These are phyloP conservation scores for Gambelia wislizenii DNA, from an alignment of 2,797 vertebrate species.

Conservation along the genomic window DNA sequence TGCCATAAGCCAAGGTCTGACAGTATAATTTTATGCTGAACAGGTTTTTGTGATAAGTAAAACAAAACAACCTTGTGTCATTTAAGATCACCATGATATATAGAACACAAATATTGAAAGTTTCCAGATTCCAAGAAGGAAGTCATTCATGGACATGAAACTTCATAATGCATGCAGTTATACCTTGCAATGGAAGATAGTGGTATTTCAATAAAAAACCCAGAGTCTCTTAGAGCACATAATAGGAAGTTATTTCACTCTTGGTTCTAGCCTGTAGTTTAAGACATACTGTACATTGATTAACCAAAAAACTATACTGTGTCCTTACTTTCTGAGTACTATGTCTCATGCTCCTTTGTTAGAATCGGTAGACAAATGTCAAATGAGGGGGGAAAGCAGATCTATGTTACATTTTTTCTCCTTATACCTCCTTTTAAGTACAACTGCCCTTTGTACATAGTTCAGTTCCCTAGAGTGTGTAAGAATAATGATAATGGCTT, in stretches of 20 bases:
- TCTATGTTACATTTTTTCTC: slow-evolving; percentile 24
- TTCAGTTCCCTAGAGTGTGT: slow-evolving; percentile 67
- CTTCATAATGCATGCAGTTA: no score
- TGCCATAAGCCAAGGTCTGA: slow-evolving; percentile 25
- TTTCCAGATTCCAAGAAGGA: background rate
- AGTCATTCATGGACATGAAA: background rate
- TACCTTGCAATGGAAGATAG: background rate
- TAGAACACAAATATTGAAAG: background rate
- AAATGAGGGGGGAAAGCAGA: background rate
- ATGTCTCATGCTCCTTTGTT: slow-evolving; percentile 39
- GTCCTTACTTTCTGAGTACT: slow-evolving; percentile 42
- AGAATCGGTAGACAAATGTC: slow-evolving; percentile 38
- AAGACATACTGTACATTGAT: slow-evolving; percentile 54
- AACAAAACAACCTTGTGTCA: slow-evolving; percentile 4
- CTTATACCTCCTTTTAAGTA: slow-evolving; percentile 58
- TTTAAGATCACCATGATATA: background rate
- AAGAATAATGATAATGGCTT: slow-evolving; percentile 74
- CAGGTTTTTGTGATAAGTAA: background rate
- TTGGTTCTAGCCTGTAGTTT: slow-evolving; percentile 54
- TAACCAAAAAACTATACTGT: slow-evolving; percentile 51
- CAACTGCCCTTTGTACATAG: slow-evolving; percentile 64
- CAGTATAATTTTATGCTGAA: slow-evolving; percentile 5
- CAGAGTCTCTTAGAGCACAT: slow-evolving; percentile 2
- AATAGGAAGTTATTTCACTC: background rate
- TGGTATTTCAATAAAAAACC: background rate